Evolutionary conservation across 2,797 vertebrate genomes (phyloP), one percentile per base, ranked within the genome.

Genomic region (Xenops minutus): DNA sequence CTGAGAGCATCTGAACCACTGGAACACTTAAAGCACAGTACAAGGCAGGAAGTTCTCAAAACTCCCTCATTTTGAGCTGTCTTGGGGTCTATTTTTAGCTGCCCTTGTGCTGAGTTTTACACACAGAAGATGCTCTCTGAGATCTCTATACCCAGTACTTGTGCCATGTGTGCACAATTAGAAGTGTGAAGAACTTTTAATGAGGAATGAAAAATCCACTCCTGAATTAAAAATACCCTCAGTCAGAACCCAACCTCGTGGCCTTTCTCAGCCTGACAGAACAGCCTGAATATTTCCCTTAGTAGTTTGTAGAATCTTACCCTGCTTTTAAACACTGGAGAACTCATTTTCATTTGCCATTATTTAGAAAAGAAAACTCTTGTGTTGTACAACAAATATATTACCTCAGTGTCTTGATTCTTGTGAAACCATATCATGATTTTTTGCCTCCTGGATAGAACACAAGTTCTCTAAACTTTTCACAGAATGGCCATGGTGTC

Each of bases 11-110:
- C 56, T 61, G 58, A 87, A 44, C 8, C 15, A 16, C 41, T n/a
- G 39, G 18, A 82, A 59, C 0, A 0, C 39, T 29, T 67, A 2
- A 91, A 71, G 12, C 22, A 43, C 0, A 1, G 34, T 21, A 17
- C 20, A 30, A 63, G 20, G 14, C 3, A 64, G 43, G 58, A 74
- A 82, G 17, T 43, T 73, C 51, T 78, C 52, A 32, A 54, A 92
- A 43, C 32, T 13, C 46, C 3, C 62, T 59, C 24, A 34, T 73
- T 69, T 44, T 54, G n/a, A 66, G n/a, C 34, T 69, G 13, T n/a
- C 23, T 37, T 39, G 20, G 85, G 44, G 49, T 62, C 34, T 67
- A 4, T 37, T 67, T 91, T 86, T 27, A 79, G 30, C 61, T 88
- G 71, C 23, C 51, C 49, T 54, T 63, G 24, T 78, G 43, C 62